These are phyloP conservation scores for Leucosticte australis DNA, from an alignment of 2,113 vertebrate species.

Conservation along the genomic window DNA sequence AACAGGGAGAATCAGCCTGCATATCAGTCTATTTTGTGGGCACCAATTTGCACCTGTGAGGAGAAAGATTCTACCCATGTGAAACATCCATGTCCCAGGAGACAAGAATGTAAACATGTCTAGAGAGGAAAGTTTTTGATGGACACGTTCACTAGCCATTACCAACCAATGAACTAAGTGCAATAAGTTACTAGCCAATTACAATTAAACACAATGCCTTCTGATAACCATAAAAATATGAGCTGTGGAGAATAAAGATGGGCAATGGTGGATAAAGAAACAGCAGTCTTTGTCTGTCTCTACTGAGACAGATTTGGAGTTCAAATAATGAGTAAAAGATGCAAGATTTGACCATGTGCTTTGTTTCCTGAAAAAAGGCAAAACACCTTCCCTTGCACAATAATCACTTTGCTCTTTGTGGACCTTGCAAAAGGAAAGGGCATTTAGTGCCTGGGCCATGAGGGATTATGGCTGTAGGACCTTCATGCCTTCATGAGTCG, in stretches of 20 bases:
- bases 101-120: neutral
- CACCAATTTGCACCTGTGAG: neutral
- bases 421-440: neutral
- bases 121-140: neutral
- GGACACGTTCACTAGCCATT: neutral
- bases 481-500: rapidly evolving
- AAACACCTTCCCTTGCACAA: neutral
- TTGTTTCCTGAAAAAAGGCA: neutral
- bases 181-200: neutral
- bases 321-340: neutral
- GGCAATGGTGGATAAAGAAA: neutral
- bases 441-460: neutral
- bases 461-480: neutral
- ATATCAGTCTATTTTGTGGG: neutral
- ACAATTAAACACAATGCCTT: neutral
- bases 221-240: neutral
- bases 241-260: neutral
- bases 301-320: neutral
- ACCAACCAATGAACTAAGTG: neutral
- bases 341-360: neutral
- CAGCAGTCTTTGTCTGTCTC: neutral
- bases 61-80: neutral
- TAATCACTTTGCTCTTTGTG: neutral
- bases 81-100: neutral
- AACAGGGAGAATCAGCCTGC: neutral